phyloP scores from a whole-genome alignment of 2,797 vertebrate genomes.

The Chromis chromis region DNA sequence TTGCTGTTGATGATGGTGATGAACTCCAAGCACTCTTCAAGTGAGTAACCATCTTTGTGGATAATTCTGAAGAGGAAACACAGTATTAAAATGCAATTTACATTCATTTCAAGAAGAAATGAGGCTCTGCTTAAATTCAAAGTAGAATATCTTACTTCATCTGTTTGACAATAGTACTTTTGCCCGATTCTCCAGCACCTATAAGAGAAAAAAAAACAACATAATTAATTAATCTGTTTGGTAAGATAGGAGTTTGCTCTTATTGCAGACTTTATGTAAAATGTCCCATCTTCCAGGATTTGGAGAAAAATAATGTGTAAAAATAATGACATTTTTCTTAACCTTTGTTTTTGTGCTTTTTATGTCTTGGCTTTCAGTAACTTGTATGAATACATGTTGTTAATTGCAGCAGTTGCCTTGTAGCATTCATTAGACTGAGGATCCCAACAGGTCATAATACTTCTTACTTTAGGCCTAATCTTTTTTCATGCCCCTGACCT shows the following conservation, averaged over 20 bases:
- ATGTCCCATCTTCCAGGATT: background rate
- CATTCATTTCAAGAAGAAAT: background rate
- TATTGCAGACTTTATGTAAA: background rate
- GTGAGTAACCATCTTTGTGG: slow-evolving; percentile 96
- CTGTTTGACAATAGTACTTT: slow-evolving; percentile 99
- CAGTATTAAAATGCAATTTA: background rate
- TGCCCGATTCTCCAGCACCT: slow-evolving; percentile 98
- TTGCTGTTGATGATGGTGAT: slow-evolving; percentile 98
- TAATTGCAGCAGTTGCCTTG: slow-evolving; percentile 21
- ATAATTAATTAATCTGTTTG: background rate
- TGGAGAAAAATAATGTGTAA: background rate
- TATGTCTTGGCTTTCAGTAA: slow-evolving; percentile 3
- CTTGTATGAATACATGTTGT: background rate
- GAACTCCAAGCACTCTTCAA: slow-evolving; percentile 96
- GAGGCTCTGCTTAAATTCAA: background rate
- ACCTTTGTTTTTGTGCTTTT: background rate
- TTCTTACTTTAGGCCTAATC: slow-evolving; percentile 77
- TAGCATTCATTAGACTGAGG: slow-evolving; percentile 25
- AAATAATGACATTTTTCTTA: background rate
- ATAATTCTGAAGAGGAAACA: slow-evolving; percentile 89
- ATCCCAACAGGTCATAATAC: slow-evolving; percentile 64
- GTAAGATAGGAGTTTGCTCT: background rate
- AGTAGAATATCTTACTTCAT: slow-evolving; percentile 92
- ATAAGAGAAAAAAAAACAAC: slow-evolving; percentile 38
- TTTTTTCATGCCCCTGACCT: slow-evolving; percentile 71